Conservation (phyloP, 2,113 vertebrate species). For the Delphinus delphis region DNA sequence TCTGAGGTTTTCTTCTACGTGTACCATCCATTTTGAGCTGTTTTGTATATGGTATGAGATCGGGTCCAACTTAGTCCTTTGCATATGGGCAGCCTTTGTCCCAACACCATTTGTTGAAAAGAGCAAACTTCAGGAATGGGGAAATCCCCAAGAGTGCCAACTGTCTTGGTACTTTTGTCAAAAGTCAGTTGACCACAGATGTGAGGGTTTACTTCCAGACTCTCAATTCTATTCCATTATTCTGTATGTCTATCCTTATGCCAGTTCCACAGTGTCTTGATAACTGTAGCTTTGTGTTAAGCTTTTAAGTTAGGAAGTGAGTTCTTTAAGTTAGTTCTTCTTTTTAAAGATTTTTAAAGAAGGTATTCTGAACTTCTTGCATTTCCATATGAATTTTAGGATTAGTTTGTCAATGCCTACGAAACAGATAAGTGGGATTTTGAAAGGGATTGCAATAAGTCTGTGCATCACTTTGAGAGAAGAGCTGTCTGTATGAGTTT, state of each 20-base stretch:
- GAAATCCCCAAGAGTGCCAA: background rate
- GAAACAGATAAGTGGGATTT: background rate
- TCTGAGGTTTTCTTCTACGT: background rate
- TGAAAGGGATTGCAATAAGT: background rate
- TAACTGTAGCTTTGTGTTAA: background rate
- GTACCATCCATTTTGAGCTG: background rate
- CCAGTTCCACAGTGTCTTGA: background rate
- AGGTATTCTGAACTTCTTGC: background rate
- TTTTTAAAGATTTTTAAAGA: background rate
- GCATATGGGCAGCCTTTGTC: background rate
- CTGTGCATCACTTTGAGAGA: background rate
- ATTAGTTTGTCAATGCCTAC: background rate
- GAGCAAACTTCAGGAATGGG: background rate
- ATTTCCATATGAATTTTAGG: background rate
- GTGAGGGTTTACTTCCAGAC: background rate
- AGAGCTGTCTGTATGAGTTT: background rate
- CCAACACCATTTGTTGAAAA: background rate
- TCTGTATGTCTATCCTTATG: background rate
- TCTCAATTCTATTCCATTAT: background rate
- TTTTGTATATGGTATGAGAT: background rate
- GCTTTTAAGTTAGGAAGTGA: background rate
- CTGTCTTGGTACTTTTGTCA: background rate
- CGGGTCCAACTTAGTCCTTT: background rate
- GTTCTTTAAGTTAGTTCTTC: background rate
- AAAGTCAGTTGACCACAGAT: background rate